A percentile compares a stretch with the other conserved stretches of the same genome.
Conservation (phyloP, 2,797 vertebrate genomes). For the Chromobotia macracanthus region DNA sequence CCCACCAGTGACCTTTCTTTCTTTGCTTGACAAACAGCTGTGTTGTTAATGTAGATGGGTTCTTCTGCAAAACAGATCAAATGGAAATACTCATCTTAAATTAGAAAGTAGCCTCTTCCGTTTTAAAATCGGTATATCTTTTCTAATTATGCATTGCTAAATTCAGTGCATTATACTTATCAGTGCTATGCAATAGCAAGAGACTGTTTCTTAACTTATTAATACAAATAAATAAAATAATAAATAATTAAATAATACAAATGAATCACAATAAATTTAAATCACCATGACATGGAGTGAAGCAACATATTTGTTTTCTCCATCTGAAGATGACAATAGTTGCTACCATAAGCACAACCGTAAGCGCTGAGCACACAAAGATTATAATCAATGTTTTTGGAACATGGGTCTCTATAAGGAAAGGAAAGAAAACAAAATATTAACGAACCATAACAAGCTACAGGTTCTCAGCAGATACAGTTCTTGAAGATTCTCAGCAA, state of each 20-base stretch:
- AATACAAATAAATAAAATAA: background rate
- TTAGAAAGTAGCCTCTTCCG: too few relatives aligned
- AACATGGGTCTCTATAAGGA: background rate
- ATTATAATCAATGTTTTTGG: background rate
- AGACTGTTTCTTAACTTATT: too few relatives aligned
- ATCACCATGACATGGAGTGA: slow-evolving; percentile 1
- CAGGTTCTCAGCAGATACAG: rapidly evolving
- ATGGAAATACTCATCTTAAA: background rate
- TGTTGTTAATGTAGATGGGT: slow-evolving; percentile 28
- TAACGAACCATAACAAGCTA: background rate
- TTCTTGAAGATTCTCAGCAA: background rate
- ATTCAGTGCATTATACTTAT: background rate
- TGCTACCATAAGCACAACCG: slow-evolving; percentile 16
- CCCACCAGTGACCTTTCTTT: slow-evolving; percentile 8
- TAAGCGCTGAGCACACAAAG: background rate
- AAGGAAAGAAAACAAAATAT: background rate
- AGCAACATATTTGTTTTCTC: slow-evolving; percentile 21
- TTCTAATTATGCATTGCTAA: background rate
- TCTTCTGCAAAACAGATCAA: slow-evolving; percentile 38
- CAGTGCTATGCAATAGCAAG: background rate
- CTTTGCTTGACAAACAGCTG: background rate
- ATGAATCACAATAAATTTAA: too few relatives aligned
- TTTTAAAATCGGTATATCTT: too few relatives aligned
- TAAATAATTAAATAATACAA: too few relatives aligned
- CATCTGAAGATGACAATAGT: slow-evolving; percentile 29